Evolutionary conservation across 2,113 vertebrate species (phyloP).

Genomic region (Lipophrys pholis): DNA sequence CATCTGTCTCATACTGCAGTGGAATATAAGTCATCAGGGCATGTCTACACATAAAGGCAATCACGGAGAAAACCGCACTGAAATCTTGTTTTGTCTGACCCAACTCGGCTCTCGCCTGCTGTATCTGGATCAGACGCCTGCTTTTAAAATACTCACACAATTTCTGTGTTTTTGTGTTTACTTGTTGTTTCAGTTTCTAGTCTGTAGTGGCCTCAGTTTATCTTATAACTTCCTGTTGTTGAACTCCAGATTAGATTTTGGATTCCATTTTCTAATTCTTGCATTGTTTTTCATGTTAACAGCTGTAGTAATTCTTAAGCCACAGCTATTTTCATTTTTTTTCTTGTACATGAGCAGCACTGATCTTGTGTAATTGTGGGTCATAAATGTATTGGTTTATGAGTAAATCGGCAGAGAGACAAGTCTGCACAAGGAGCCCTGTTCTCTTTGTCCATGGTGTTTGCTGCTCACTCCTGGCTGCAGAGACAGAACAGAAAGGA

Average conservation of each 20-base stretch:
- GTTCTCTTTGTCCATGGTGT: constrained; percentile 31
- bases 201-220: background rate
- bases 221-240: background rate
- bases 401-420: constrained; percentile 1
- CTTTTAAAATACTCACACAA: constrained; percentile 57
- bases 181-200: background rate
- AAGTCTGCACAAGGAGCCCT: constrained; percentile 1
- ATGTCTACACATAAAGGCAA: constrained; percentile 12
- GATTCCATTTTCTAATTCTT: constrained; percentile 6
- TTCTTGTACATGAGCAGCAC: background rate
- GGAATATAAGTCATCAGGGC: constrained; percentile 44
- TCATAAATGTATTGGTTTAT: background rate
- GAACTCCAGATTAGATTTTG: background rate
- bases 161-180: constrained; percentile 3
- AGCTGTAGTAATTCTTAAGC: background rate
- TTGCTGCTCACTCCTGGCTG: constrained; percentile 41
- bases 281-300: background rate
- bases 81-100: constrained; percentile 52
- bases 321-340: background rate
- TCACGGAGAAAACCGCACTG: background rate
- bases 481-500: constrained; percentile 58
- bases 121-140: constrained; percentile 46
- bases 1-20: constrained; percentile 44
- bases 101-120: constrained; percentile 33
- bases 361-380: constrained; percentile 1